Evolutionary conservation across 1,140 invertebrate genomes (phyloP).

Genomic region (Drosophila punjabiensis): DNA sequence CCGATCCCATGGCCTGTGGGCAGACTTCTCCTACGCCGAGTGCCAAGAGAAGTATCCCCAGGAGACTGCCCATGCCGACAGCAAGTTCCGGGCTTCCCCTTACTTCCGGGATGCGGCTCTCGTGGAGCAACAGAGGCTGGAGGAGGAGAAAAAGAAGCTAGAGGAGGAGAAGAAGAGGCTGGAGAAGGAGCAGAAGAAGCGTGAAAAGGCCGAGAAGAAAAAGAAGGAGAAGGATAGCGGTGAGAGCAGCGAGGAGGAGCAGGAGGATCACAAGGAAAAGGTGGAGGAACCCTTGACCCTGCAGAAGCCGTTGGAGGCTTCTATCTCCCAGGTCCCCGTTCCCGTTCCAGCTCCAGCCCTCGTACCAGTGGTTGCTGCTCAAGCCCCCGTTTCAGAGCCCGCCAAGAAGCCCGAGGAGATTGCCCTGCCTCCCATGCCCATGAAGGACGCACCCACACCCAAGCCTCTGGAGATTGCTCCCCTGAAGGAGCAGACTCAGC

Average conservation of each 20-base stretch:
- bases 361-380: neutral
- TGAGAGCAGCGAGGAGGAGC: slow-evolving; percentile 69
- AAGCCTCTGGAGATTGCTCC: slow-evolving; percentile 34
- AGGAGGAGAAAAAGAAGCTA: slow-evolving; percentile 2
- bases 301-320: slow-evolving; percentile 19
- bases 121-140: slow-evolving; percentile 23
- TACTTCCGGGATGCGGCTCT: slow-evolving; percentile 60
- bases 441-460: slow-evolving; percentile 35
- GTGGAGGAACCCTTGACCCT: slow-evolving; percentile 15
- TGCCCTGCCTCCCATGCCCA: slow-evolving; percentile 58
- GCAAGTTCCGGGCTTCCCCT: slow-evolving; percentile 70
- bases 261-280: slow-evolving; percentile 29
- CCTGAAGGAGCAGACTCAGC: slow-evolving; percentile 9
- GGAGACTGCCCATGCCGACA: slow-evolving; percentile 72
- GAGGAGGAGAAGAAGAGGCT: slow-evolving; percentile 20
- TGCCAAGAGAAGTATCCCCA: slow-evolving; percentile 69
- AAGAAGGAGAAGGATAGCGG: slow-evolving; percentile 40
- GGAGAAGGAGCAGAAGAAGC: slow-evolving; percentile 41
- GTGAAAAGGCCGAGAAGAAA: slow-evolving; percentile 34
- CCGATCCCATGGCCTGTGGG: slow-evolving; percentile 76
- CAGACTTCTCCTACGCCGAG: slow-evolving; percentile 62
- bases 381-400: slow-evolving; percentile 13
- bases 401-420: slow-evolving; percentile 32
- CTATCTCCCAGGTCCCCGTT: neutral
- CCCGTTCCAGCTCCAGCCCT: neutral